These are phyloP conservation scores for Microcebus lehilahytsara DNA, from an alignment of 2,113 vertebrate genomes.

Conservation along the genomic window DNA sequence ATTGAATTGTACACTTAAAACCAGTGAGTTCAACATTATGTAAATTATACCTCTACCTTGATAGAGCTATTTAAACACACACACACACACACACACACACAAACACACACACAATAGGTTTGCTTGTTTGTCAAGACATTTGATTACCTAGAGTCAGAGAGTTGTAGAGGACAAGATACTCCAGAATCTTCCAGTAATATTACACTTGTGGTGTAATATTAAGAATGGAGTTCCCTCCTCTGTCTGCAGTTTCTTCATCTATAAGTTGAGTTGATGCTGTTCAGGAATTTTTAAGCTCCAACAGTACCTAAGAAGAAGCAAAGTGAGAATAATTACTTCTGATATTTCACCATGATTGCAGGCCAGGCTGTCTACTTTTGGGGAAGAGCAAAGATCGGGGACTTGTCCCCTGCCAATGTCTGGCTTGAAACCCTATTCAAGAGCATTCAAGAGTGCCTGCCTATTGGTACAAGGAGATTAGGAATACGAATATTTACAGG, in stretches of 20 bases:
- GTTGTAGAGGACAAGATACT: not conserved
- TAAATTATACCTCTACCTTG: not conserved
- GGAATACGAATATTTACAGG: not conserved
- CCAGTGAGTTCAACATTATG: not conserved
- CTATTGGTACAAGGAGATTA: not conserved
- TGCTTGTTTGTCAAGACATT: not conserved
- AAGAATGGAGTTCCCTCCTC: not conserved
- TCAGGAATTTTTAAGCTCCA: not conserved
- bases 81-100: too few relatives aligned
- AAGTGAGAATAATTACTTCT: not conserved
- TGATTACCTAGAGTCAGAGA: not conserved
- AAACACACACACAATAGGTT: not conserved
- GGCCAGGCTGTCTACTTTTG: not conserved
- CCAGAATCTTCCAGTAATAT: not conserved
- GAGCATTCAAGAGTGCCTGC: accelerated
- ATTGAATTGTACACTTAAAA: not conserved
- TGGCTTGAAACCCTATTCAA: accelerated
- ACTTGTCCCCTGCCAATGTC: not conserved
- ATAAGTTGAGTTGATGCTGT: not conserved
- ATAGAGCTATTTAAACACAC: not conserved
- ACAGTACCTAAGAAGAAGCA: not conserved
- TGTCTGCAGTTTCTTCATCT: not conserved
- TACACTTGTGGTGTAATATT: not conserved
- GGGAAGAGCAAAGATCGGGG: not conserved
- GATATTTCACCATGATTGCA: not conserved